phyloP scores from a whole-genome alignment of 1,140 invertebrate species.

The Eubasilissa regina region DNA sequence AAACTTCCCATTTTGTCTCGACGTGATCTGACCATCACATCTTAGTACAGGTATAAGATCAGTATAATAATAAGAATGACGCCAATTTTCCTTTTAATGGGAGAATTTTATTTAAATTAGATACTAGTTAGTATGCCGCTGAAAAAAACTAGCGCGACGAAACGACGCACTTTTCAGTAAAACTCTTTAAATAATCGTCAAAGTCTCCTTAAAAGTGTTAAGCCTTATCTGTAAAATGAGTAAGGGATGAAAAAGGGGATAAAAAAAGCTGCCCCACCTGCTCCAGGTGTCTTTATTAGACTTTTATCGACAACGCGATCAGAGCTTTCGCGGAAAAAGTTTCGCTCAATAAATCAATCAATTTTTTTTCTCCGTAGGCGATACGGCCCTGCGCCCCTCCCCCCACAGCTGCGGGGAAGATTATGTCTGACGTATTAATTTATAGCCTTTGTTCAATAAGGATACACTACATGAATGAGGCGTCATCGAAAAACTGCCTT shows the following conservation, averaged over 20 bases:
- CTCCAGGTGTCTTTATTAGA: constrained; percentile 31
- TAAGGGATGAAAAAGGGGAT: neutral
- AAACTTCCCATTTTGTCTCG: too few relatives aligned
- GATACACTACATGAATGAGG: constrained; percentile 8
- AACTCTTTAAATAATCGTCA: too few relatives aligned
- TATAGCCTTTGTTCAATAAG: constrained; percentile 48
- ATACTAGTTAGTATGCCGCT: too few relatives aligned
- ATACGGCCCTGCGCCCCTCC: neutral
- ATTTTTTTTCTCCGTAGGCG: constrained; percentile 43
- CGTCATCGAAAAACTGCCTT: constrained; percentile 16
- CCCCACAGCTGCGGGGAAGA: constrained; percentile 7
- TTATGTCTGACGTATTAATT: constrained; percentile 55
- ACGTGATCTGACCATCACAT: too few relatives aligned
- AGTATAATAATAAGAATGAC: too few relatives aligned
- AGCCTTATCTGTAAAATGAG: neutral
- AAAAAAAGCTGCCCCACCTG: constrained; percentile 1
- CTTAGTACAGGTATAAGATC: too few relatives aligned
- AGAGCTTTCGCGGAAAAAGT: constrained; percentile 28
- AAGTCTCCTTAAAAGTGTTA: neutral
- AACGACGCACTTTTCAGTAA: too few relatives aligned
- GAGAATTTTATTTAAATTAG: too few relatives aligned
- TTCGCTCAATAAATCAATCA: constrained; percentile 57
- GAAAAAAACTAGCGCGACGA: too few relatives aligned
- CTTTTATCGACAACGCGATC: constrained; percentile 32
- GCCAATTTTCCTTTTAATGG: too few relatives aligned